Evolutionary conservation across 2,113 vertebrate genomes (phyloP).

Genomic region (Bos taurus): ARS-UCD2.0 NC_037349.1:27021001-27021500

Average conservation of each 20-base stretch:
- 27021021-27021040: not conserved
- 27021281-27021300: not conserved
- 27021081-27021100: not conserved
- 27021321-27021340: not conserved
- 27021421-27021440: constrained; percentile 42
- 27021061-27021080: not conserved
- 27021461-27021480: not conserved
- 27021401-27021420: constrained; percentile 24
- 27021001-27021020: not conserved
- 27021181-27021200: not conserved
- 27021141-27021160: not conserved
- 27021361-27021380: not conserved
- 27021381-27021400: constrained; percentile 10
- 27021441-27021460: constrained; percentile 42
- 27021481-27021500: not conserved
- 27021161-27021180: not conserved
- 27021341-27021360: not conserved
- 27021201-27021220: not conserved
- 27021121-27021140: not conserved
- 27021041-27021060: not conserved
- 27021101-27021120: constrained; percentile 6
- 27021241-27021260: constrained; percentile 25
- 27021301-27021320: not conserved
- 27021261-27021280: not conserved
- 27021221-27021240: not conserved